phyloP scores from a whole-genome alignment of 2,888 invertebrate species.

The Catocala fraxini region DNA sequence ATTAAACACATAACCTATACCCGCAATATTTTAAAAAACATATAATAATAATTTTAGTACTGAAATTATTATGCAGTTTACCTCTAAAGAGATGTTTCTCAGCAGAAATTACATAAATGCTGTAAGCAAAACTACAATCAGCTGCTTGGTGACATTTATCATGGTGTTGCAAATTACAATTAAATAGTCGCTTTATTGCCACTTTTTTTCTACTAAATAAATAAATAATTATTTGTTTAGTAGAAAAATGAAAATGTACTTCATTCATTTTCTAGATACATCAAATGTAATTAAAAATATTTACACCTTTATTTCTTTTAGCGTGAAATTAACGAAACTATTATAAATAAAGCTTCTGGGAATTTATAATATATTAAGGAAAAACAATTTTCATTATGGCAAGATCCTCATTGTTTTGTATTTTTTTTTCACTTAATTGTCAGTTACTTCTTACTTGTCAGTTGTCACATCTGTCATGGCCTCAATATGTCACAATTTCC shows the following conservation, averaged over 20 bases:
- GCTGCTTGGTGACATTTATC: constrained; percentile 55
- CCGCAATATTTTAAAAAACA: neutral
- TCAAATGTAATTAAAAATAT: no score
- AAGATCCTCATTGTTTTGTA: neutral
- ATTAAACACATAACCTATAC: neutral
- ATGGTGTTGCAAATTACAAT: constrained; percentile 3
- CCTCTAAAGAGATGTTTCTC: constrained; percentile 67
- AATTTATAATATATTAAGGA: no score
- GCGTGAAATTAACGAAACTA: no score
- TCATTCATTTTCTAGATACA: no score
- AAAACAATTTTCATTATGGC: no score
- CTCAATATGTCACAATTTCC: constrained; percentile 50
- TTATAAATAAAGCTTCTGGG: no score
- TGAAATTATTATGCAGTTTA: constrained; percentile 35
- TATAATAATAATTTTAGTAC: neutral
- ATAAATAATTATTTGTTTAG: no score
- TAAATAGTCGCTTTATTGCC: neutral
- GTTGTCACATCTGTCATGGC: constrained; percentile 49
- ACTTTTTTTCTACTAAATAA: neutral
- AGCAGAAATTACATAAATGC: constrained; percentile 75
- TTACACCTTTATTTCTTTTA: no score
- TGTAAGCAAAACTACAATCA: constrained; percentile 55
- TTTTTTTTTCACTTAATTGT: constrained; percentile 15
- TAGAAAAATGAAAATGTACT: no score
- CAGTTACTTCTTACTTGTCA: no score